These are phyloP conservation scores for Leucophenga montana DNA, from an alignment of 2,888 invertebrate genomes.

Conservation along the genomic window DNA sequence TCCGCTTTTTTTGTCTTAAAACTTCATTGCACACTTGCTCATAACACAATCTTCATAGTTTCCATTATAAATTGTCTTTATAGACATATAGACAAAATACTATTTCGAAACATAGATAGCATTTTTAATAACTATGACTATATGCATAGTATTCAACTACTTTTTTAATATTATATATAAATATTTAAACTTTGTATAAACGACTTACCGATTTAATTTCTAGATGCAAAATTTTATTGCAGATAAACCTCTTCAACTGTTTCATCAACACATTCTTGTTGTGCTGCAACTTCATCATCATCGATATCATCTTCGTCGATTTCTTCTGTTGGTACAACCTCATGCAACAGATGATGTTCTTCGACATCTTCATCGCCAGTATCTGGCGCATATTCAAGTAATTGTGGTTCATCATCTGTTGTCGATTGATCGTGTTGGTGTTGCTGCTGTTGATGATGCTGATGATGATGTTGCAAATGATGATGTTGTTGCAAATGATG, in stretches of 20 bases:
- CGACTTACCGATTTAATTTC: constrained; percentile 4
- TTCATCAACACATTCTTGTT: constrained; percentile 56
- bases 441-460: constrained; percentile 53
- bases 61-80: too few relatives aligned
- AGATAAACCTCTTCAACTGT: constrained; percentile 68
- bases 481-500: constrained; percentile 45
- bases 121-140: not conserved
- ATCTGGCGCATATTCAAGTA: constrained; percentile 58
- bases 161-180: constrained; percentile 11
- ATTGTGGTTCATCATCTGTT: constrained; percentile 55
- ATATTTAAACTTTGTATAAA: constrained; percentile 5
- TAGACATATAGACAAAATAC: too few relatives aligned
- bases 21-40: too few relatives aligned
- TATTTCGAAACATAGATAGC: too few relatives aligned
- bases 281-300: constrained; percentile 62
- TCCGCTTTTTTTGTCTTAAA: too few relatives aligned
- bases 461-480: not conserved
- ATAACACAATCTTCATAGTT: too few relatives aligned
- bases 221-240: constrained; percentile 48
- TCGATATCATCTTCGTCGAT: constrained; percentile 49
- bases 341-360: constrained; percentile 55
- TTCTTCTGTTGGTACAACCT: constrained; percentile 38
- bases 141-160: constrained; percentile 2
- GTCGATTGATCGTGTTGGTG: constrained; percentile 52
- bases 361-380: constrained; percentile 59